Evolutionary conservation across 2,113 vertebrate genomes (phyloP).

Genomic region (Rhipidura dahli): DNA sequence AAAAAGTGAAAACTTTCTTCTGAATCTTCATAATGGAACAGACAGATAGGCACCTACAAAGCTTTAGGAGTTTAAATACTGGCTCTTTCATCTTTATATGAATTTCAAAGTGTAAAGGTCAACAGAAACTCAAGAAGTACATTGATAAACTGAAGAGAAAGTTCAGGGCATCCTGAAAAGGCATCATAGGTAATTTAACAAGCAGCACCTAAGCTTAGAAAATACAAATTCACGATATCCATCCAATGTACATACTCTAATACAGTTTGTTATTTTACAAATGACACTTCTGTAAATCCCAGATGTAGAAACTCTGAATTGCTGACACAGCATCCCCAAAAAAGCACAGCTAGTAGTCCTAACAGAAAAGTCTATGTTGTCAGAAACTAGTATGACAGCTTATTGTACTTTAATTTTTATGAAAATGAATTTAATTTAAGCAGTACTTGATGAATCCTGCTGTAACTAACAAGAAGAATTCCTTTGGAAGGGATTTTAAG

Average conservation of each 20-base stretch:
- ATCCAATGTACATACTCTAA: background rate
- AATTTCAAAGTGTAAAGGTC: background rate
- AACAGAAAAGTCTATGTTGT: background rate
- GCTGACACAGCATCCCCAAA: background rate
- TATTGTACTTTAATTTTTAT: background rate
- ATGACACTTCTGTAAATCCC: background rate
- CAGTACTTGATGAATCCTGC: background rate
- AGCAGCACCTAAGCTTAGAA: background rate
- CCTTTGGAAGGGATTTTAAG: background rate
- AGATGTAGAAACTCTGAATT: background rate
- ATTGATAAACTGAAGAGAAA: background rate
- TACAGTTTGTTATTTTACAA: background rate
- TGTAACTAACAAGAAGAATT: background rate
- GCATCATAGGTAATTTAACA: background rate
- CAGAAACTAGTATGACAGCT: background rate
- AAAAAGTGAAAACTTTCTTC: background rate
- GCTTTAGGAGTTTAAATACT: background rate
- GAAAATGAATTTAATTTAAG: background rate
- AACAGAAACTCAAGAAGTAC: background rate
- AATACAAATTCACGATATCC: background rate
- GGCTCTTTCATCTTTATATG: background rate
- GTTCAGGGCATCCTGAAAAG: background rate
- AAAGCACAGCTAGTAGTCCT: fast-evolving
- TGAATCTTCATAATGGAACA: background rate
- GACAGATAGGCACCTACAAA: background rate